A percentile compares a stretch with the other conserved stretches of the same genome.
phyloP scores from a whole-genome alignment of 1,140 invertebrate genomes.

The Ceratoteleas bidentatus region DNA sequence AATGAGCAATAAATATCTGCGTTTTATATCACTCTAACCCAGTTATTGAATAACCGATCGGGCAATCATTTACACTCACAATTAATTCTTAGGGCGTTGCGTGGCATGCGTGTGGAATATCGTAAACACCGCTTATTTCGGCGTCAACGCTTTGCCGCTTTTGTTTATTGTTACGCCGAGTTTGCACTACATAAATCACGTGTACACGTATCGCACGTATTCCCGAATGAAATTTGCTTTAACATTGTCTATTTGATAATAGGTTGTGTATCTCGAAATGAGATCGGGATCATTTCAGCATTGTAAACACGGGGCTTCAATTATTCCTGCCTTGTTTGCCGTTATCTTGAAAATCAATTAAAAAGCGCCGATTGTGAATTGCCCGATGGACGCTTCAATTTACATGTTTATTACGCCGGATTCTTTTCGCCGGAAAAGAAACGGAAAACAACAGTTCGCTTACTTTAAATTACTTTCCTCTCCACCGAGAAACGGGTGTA shows the following conservation, averaged over 20 bases:
- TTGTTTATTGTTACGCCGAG: constrained; percentile 56
- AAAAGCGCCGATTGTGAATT: constrained; percentile 5
- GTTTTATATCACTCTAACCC: constrained; percentile 38
- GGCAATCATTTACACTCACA: constrained; percentile 45
- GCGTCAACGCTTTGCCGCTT: constrained; percentile 46
- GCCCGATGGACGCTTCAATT: constrained; percentile 1
- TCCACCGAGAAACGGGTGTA: neutral
- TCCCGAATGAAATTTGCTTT: constrained; percentile 57
- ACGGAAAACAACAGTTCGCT: neutral
- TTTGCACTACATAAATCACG: constrained; percentile 62
- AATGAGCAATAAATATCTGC: constrained; percentile 51
- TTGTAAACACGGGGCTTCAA: constrained; percentile 28
- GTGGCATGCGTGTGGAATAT: constrained; percentile 50
- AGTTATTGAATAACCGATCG: constrained; percentile 55
- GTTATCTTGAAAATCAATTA: constrained; percentile 27
- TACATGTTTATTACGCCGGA: neutral
- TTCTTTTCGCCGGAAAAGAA: neutral
- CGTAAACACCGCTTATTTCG: constrained; percentile 49
- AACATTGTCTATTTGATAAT: constrained; percentile 55
- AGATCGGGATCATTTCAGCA: constrained; percentile 36
- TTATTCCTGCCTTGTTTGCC: constrained; percentile 20
- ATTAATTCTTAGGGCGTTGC: constrained; percentile 54
- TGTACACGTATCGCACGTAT: constrained; percentile 44
- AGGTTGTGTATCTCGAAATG: constrained; percentile 44
- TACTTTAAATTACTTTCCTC: neutral